These are phyloP conservation scores for Carduelis carduelis DNA, from an alignment of 2,797 vertebrate genomes.

Conservation along the genomic window DNA sequence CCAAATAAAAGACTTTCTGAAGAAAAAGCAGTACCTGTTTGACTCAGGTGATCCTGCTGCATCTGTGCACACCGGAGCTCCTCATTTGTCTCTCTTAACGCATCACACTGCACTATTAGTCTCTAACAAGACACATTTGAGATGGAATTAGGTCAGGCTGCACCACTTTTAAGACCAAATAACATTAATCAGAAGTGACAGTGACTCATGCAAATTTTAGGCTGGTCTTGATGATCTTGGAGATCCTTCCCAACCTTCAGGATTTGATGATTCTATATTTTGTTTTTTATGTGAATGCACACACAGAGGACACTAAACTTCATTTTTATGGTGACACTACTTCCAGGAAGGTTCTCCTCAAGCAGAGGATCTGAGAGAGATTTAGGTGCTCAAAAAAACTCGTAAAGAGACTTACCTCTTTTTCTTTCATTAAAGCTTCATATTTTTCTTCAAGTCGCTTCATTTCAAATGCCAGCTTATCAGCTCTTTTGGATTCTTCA, in stretches of 20 bases:
- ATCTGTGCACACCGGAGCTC: constrained; percentile 92
- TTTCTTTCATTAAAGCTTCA: constrained; percentile 90
- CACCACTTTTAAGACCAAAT: background rate
- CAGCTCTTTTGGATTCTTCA: constrained; percentile 91
- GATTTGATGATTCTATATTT: accelerated
- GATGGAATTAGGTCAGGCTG: background rate
- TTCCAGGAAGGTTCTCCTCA: background rate
- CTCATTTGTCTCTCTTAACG: constrained; percentile 94
- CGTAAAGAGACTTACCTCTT: constrained; percentile 80
- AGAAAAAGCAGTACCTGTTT: constrained; percentile 80
- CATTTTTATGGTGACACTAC: background rate
- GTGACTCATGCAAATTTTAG: background rate
- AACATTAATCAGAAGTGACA: background rate
- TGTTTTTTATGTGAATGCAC: background rate
- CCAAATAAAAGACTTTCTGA: background rate
- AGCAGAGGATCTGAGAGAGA: background rate
- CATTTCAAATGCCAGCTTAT: constrained; percentile 91
- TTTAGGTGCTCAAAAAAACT: background rate
- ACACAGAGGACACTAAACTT: background rate
- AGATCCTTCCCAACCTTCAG: background rate
- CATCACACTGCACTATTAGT: constrained; percentile 89
- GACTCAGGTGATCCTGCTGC: constrained; percentile 89
- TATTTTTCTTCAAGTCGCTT: constrained; percentile 91
- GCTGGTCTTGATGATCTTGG: background rate
- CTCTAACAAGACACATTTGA: constrained; percentile 75